Base-by-base conservation (phyloP, 1,140 invertebrate species). In the Sesamia nonagrioides region DNA sequence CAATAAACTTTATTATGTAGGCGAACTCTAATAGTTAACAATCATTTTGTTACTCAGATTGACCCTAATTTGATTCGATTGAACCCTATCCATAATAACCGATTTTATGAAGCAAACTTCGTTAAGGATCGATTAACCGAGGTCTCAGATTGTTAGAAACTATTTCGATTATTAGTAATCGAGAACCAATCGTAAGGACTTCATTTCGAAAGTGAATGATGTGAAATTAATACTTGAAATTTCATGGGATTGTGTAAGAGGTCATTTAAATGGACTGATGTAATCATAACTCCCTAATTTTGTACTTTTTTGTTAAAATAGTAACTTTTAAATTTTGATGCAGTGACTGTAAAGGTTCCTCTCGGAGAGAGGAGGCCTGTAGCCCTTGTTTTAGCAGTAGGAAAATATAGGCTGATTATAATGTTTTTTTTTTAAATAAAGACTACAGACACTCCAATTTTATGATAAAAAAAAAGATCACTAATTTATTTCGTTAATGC, bases 161-260 rank as follows among this genome's bases (percentile, higher is more conserved):
- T 75, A 75, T 75, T 75, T 42, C 58, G 58, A 75, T 75, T 60
- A 75, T 63, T 75, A 63, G 73, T 75, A 75, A 63, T 75, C 40
- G 73, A 75, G 58, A 75, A 63, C 58, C 58, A 75, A 75, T 75
- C 56, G 42, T 63, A 75, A 63, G 73, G 73, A 45, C 9, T 61
- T 27, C 40, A 48, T 50, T 33, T 50, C 6, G 40, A 63, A 63
- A 63, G 33, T 6, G 37, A 63, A 75, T 75, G 63, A 75, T 18
- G 42, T 7, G 21, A 58, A 75, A 63, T 75, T n/a, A 63, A 73
- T 61, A 61, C 45, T 63, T 50, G 54, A 27, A 58, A 63, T 45
- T 75, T 63, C 35, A 63, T 58, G 37, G 45, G 21, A 9, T 8
- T 61, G 17, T 18, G 15, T 71, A 15, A 50, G 73, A 75, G 27